Evolutionary conservation across 2,797 vertebrate species (phyloP).

Genomic region (Spinus olivaceus): DNA sequence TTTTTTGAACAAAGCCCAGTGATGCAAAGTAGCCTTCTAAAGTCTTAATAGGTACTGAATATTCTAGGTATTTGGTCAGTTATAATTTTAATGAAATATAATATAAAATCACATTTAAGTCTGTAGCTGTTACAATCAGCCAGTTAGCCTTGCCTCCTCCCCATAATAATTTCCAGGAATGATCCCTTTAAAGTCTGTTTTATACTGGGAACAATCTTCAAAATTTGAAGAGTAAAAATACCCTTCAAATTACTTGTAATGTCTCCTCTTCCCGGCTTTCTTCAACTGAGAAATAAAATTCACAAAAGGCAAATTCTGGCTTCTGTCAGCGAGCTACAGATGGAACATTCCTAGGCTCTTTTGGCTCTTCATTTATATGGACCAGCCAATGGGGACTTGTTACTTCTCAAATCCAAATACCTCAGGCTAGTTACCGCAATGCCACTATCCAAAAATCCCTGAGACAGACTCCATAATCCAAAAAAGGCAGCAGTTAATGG

Average conservation of each 20-base stretch:
- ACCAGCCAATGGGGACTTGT: neutral
- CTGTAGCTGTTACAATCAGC: neutral
- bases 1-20: neutral
- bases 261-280: neutral
- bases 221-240: neutral
- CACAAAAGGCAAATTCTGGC: neutral
- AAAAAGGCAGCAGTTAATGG: neutral
- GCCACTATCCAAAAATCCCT: neutral
- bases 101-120: neutral
- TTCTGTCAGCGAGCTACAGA: neutral
- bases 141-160: fast-evolving
- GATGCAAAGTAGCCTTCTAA: neutral
- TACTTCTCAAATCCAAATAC: neutral
- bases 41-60: neutral
- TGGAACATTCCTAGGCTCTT: neutral
- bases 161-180: neutral
- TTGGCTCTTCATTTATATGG: neutral
- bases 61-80: neutral
- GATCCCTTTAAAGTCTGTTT: neutral
- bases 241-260: neutral
- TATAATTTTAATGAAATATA: neutral
- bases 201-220: neutral
- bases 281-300: neutral
- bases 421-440: neutral
- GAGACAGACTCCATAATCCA: neutral